phyloP scores from a whole-genome alignment of 1,140 invertebrate genomes.

The Hetaerina americana region DNA sequence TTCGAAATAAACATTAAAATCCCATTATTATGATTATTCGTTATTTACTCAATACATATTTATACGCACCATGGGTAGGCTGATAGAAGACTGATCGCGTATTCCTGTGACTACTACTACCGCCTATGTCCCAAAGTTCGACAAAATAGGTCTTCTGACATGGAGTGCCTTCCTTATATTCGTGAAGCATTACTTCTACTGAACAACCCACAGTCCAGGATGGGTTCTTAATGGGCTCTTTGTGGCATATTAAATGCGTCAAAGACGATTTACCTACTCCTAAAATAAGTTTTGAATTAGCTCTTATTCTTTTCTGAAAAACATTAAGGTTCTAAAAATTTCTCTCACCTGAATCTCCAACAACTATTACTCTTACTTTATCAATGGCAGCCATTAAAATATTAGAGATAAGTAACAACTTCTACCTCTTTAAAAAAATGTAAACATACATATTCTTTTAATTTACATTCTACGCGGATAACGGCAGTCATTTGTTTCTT shows the following conservation, averaged over 20 bases:
- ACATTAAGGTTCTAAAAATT: constrained; percentile 10
- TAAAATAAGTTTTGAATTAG: constrained; percentile 24
- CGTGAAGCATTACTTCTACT: constrained; percentile 90
- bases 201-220: constrained; percentile 92
- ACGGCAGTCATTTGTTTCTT: too few species aligned
- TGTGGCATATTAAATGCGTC: constrained; percentile 80
- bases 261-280: constrained; percentile 92
- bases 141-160: constrained; percentile 84
- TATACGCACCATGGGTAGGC: constrained; percentile 69
- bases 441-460: too few species aligned
- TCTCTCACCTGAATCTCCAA: constrained; percentile 76
- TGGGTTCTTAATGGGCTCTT: constrained; percentile 67
- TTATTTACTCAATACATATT: too few species aligned
- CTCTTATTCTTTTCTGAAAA: constrained; percentile 11
- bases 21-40: neutral
- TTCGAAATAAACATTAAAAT: neutral
- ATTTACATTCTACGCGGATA: too few species aligned
- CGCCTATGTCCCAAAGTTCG: constrained; percentile 93
- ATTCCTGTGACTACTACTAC: constrained; percentile 82
- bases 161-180: constrained; percentile 87
- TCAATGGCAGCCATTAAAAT: constrained; percentile 58
- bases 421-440: too few species aligned
- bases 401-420: too few species aligned
- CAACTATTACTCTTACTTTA: constrained; percentile 80
- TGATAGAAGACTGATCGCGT: constrained; percentile 86